phyloP scores from a whole-genome alignment of 2,797 vertebrate genomes.

The Allobates femoralis region DNA sequence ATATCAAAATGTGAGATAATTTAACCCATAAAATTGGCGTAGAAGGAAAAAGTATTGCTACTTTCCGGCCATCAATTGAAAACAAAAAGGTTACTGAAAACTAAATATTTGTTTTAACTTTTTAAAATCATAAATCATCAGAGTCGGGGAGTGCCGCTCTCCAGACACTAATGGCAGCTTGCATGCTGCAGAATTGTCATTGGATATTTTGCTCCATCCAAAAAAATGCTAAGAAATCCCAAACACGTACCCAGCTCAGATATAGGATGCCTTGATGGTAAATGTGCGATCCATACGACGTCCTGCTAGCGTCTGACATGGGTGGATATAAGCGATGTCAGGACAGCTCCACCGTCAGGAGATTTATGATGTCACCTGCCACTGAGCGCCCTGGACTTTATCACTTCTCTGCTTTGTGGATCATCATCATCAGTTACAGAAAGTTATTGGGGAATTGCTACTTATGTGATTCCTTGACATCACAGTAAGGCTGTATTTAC shows the following conservation, averaged over 20 bases:
- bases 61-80: too few species aligned
- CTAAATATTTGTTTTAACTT: too few species aligned
- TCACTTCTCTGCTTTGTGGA: neutral
- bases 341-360: neutral
- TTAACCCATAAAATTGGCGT: too few species aligned
- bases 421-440: neutral
- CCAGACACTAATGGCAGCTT: too few species aligned
- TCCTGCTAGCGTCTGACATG: neutral
- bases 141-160: too few species aligned
- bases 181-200: too few species aligned
- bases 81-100: too few species aligned
- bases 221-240: neutral
- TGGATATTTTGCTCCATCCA: neutral
- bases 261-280: neutral
- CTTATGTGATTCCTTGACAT: neutral
- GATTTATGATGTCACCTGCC: neutral
- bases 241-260: neutral
- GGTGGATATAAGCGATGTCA: neutral
- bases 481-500: too few species aligned
- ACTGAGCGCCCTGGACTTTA: neutral
- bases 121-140: too few species aligned
- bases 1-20: too few species aligned
- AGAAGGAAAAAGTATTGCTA: too few species aligned
- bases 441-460: neutral
- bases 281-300: neutral